phyloP scores from a whole-genome alignment of 1,140 invertebrate species.

The Drosophila littoralis region DNA sequence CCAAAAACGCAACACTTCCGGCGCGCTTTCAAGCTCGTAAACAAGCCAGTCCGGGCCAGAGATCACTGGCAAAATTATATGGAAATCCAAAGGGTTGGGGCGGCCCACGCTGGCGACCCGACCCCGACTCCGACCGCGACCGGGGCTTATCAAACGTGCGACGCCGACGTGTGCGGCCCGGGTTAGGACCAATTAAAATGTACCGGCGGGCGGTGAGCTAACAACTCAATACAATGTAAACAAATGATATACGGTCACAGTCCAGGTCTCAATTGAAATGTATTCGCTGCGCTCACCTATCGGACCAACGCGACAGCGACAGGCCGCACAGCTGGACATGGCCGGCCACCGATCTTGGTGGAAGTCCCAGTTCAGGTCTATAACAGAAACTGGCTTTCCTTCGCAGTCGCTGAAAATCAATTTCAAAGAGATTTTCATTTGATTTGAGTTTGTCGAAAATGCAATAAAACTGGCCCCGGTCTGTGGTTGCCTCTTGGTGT shows the following conservation, averaged over 20 bases:
- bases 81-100: conserved; percentile 22
- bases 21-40: conserved; percentile 13
- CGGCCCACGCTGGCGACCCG: conserved; percentile 56
- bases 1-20: conserved; percentile 54
- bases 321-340: conserved; percentile 46
- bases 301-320: conserved; percentile 24
- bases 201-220: conserved; percentile 66
- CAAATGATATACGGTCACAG: conserved; percentile 80
- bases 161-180: conserved; percentile 64
- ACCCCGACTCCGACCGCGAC: conserved; percentile 1
- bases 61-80: conserved; percentile 7
- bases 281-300: conserved; percentile 31
- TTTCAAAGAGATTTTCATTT: conserved; percentile 77
- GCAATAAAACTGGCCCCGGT: conserved; percentile 50
- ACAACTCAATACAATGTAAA: conserved; percentile 83
- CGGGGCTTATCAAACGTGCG: conserved; percentile 54
- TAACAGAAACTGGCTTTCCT: conserved; percentile 27
- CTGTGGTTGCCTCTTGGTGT: conserved; percentile 14
- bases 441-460: conserved; percentile 60
- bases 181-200: conserved; percentile 66
- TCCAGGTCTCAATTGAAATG: conserved; percentile 44
- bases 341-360: conserved; percentile 1
- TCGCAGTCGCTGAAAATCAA: conserved; percentile 66
- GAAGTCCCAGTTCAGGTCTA: conserved; percentile 21
- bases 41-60: not conserved